Percentiles rank a stretch among this genome's conserved stretches.
Evolutionary conservation across 2,113 vertebrate species (phyloP).

Genomic region (Polypterus bichir): DNA sequence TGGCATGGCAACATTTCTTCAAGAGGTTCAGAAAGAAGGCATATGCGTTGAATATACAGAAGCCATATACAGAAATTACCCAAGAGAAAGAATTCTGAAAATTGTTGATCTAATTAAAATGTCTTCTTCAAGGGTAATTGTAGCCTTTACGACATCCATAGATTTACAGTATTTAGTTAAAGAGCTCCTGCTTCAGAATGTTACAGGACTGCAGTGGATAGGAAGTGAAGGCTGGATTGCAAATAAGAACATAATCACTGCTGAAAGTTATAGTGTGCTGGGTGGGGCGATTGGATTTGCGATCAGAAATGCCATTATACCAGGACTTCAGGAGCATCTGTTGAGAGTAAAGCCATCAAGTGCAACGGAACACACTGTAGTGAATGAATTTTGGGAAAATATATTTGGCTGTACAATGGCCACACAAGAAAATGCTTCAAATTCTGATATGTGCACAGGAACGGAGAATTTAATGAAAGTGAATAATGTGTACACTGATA

Average conservation of each 20-base stretch:
- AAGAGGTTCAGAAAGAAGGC: constrained; percentile 8
- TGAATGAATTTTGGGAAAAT: constrained; percentile 9
- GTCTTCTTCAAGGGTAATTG: constrained; percentile 8
- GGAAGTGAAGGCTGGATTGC: constrained; percentile 11
- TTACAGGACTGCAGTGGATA: constrained; percentile 7
- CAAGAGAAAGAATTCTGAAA: constrained; percentile 5
- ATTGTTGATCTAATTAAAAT: constrained; percentile 4
- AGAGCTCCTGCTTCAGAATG: constrained; percentile 3
- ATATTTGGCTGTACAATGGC: constrained; percentile 1
- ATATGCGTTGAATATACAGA: constrained; percentile 14
- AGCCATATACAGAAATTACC: neutral
- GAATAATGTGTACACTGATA: constrained; percentile 1
- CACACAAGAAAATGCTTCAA: neutral
- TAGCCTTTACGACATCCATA: constrained; percentile 1
- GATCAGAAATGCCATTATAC: neutral
- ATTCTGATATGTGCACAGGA: neutral
- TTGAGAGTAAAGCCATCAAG: constrained; percentile 2
- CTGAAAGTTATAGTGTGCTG: neutral
- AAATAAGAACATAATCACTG: neutral
- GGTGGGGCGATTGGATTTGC: constrained; percentile 7
- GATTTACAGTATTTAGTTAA: constrained; percentile 4
- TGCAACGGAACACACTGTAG: neutral
- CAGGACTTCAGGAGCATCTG: constrained; percentile 4
- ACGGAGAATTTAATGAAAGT: constrained; percentile 4
- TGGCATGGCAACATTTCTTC: constrained; percentile 9